A percentile compares a stretch with the other conserved stretches of the same genome.
Conservation (phyloP, 1,140 invertebrate genomes). For the Macrosteles quadrilineatus region DNA sequence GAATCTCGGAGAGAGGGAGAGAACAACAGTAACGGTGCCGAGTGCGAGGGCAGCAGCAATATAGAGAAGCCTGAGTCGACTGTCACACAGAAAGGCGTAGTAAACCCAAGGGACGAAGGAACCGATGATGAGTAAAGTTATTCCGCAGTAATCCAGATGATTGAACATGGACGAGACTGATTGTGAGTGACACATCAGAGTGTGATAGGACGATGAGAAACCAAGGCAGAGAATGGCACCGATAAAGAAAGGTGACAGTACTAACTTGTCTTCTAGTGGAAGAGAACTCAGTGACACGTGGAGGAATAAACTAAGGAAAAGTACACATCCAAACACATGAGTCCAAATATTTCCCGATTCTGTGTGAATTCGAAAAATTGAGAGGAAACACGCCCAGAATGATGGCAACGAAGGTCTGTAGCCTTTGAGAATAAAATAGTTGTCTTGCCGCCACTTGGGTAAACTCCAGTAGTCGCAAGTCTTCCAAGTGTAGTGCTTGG, state of each 20-base stretch:
- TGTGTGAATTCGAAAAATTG: slow-evolving; percentile 91
- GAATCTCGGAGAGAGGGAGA: neutral
- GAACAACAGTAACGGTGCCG: neutral
- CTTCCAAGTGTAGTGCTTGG: no score
- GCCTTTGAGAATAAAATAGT: slow-evolving; percentile 93
- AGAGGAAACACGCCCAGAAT: slow-evolving; percentile 94
- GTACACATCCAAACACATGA: slow-evolving; percentile 79
- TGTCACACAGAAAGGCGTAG: slow-evolving; percentile 98
- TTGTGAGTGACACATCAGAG: slow-evolving; percentile 96
- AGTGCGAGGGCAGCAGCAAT: neutral
- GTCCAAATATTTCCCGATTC: slow-evolving; percentile 99
- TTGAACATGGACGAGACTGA: slow-evolving; percentile 82
- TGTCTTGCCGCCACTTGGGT: slow-evolving; percentile 97
- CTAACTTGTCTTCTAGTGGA: slow-evolving; percentile 81
- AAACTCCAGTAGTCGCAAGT: slow-evolving; percentile 43
- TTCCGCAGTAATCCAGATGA: slow-evolving; percentile 96
- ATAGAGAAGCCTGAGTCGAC: slow-evolving; percentile 51
- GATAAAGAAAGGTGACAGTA: slow-evolving; percentile 89
- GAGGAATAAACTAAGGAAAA: slow-evolving; percentile 75
- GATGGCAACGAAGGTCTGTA: slow-evolving; percentile 94
- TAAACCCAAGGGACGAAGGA: slow-evolving; percentile 99
- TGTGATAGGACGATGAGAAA: slow-evolving; percentile 97
- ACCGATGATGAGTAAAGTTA: slow-evolving; percentile 96
- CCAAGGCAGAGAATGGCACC: slow-evolving; percentile 97
- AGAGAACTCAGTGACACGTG: slow-evolving; percentile 80